Base-by-base conservation (phyloP, 2,888 invertebrate genomes). In the Hypolimnas misippus region DNA sequence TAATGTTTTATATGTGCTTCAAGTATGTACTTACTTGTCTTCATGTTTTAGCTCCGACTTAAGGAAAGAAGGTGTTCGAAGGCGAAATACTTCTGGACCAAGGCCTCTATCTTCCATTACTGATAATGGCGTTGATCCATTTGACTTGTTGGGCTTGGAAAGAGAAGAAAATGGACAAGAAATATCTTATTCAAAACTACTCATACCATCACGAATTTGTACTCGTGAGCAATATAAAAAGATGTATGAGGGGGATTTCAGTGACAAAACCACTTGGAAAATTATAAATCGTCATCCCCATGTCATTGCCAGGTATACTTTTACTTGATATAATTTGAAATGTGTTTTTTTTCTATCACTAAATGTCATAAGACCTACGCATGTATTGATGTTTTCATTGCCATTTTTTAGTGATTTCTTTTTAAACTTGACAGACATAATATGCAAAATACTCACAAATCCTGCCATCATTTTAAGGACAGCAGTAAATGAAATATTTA, bases 81-180 rank as follows among this genome's bases (percentile, higher is more conserved):
- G 97, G 73, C 93, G 97, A 70, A 97, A 97, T 74, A 94, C 96
- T 50, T 96, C 97, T 2, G 96, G 96, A 3, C 95, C 96, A 40
- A 93, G 97, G 67, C 98, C 97, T 8, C 86, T 97, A 57, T 98
- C 97, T 56, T 93, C 96, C 21, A 96, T 96, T 59, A 96, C 95
- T 72, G 98, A 98, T 64, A 96, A 95, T 83, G 94, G 95, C 29
- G 88, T 95, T 66, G 97, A 98, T 93, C 96, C 97, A 33, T 97
- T 97, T 84, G 96, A 97, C 81, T 94, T 97, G 40, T 89, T 98
- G 63, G 97, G 98, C 35, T 93, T 97, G 65, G 96, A 97, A 78
- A 93, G 94, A 79, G 95, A 94, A 67, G 95, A 95, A 83, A 96
- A 97, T 84, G 97, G 97, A 58, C 97, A 97, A 95, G 97, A 98